Percentiles rank a stretch among this genome's conserved stretches.
Evolutionary conservation across 2,113 vertebrate species (phyloP).

Genomic region (Pandion haliaetus): DNA sequence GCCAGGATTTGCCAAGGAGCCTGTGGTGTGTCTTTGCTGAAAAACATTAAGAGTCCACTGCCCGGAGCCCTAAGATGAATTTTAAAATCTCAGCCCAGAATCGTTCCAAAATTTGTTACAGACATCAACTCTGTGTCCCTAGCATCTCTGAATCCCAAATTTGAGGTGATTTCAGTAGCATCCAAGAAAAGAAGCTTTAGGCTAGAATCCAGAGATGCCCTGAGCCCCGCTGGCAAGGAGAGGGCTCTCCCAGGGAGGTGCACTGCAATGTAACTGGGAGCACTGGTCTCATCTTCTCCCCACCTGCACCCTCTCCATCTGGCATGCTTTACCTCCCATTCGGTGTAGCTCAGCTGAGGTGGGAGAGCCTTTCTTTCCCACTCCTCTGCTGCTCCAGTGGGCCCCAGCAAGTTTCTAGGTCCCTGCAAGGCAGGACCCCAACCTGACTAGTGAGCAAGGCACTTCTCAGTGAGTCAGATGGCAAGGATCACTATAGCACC

Average conservation of each 20-base stretch:
- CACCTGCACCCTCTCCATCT: background rate
- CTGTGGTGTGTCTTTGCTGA: background rate
- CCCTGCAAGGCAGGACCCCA: background rate
- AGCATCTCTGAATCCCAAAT: background rate
- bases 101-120: background rate
- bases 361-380: background rate
- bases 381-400: background rate
- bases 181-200: background rate
- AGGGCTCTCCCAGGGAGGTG: background rate
- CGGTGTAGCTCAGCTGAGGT: background rate
- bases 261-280: background rate
- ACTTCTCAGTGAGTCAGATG: background rate
- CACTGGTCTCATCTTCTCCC: background rate
- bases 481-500: background rate
- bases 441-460: fast-evolving
- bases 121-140: background rate
- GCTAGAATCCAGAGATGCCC: background rate
- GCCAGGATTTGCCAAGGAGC: background rate
- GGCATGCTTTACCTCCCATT: background rate
- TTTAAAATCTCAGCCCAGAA: background rate
- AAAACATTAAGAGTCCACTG: background rate
- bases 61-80: fast-evolving
- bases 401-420: background rate
- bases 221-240: background rate
- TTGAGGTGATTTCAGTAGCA: background rate